Evolutionary conservation across 2,888 invertebrate species (phyloP).

Genomic region (Bibio marci): DNA sequence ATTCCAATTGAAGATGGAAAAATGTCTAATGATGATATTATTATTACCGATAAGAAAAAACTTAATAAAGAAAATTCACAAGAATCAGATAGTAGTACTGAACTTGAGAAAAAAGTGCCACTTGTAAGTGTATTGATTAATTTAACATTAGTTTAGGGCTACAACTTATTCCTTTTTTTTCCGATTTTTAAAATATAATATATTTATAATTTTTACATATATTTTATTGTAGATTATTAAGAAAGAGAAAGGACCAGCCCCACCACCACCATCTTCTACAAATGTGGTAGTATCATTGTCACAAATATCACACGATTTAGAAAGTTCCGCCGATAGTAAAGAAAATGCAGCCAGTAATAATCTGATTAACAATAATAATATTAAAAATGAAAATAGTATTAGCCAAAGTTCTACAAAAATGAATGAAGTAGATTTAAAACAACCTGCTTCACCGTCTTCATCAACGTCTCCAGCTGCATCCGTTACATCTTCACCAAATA

Average conservation of each 20-base stretch:
- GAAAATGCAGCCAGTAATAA: no score
- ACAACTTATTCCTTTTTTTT: no score
- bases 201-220: not conserved
- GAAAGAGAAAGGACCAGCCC: slow-evolving; percentile 72
- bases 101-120: slow-evolving; percentile 1
- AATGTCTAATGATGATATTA: not conserved
- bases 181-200: not conserved
- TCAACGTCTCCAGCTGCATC: slow-evolving; percentile 12
- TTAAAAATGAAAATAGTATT: no score
- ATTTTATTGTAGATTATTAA: slow-evolving; percentile 40
- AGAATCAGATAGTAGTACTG: slow-evolving; percentile 3
- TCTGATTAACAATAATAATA: no score
- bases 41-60: not conserved
- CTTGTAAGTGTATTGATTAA: slow-evolving; percentile 5
- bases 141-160: no score
- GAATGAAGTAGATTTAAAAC: slow-evolving; percentile 6
- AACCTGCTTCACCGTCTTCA: slow-evolving; percentile 15
- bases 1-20: slow-evolving; percentile 1
- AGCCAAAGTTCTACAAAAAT: no score
- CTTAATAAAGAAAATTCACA: slow-evolving; percentile 2
- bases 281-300: slow-evolving; percentile 26
- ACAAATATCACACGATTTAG: not conserved
- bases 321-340: no score
- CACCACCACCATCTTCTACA: slow-evolving; percentile 38
- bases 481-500: slow-evolving; percentile 8